phyloP scores from a whole-genome alignment of 2,888 invertebrate genomes.

The Tetragnatha montana region DNA sequence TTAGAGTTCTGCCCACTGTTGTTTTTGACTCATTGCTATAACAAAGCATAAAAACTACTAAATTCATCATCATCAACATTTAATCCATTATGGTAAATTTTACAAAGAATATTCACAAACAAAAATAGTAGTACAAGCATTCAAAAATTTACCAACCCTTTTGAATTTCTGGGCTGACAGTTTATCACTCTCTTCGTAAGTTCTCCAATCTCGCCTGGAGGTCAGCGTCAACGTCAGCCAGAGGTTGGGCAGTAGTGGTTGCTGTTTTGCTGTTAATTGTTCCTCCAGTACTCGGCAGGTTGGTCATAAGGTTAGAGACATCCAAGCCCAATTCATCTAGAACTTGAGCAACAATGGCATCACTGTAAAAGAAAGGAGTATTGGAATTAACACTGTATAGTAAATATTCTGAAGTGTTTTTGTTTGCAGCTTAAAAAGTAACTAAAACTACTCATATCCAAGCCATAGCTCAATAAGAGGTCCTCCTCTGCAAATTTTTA shows the following conservation, averaged over 20 bases:
- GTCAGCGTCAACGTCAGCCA: conserved; percentile 95
- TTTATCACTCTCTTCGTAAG: conserved; percentile 84
- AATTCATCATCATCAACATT: not conserved
- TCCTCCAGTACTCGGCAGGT: conserved; percentile 85
- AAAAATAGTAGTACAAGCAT: not conserved
- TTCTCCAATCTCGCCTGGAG: conserved; percentile 97
- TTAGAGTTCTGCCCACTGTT: not conserved
- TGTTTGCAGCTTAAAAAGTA: not conserved
- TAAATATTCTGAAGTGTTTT: not conserved
- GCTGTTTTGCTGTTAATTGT: conserved; percentile 76
- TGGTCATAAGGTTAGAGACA: conserved; percentile 92
- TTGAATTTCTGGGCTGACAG: not conserved
- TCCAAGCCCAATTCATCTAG: conserved; percentile 98
- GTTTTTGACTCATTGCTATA: not conserved
- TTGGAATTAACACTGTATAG: not conserved
- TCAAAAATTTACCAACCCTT: not conserved
- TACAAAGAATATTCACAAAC: not conserved
- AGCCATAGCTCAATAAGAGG: not conserved
- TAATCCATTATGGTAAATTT: not conserved
- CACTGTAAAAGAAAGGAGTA: conserved; percentile 79
- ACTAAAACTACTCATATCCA: not conserved
- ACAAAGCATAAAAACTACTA: not conserved
- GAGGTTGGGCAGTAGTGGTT: conserved; percentile 73
- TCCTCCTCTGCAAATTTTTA: too few relatives aligned
- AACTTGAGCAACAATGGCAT: conserved; percentile 95